Base-by-base conservation (phyloP, 2,888 invertebrate genomes). In the Trichopoda pennipes region DNA sequence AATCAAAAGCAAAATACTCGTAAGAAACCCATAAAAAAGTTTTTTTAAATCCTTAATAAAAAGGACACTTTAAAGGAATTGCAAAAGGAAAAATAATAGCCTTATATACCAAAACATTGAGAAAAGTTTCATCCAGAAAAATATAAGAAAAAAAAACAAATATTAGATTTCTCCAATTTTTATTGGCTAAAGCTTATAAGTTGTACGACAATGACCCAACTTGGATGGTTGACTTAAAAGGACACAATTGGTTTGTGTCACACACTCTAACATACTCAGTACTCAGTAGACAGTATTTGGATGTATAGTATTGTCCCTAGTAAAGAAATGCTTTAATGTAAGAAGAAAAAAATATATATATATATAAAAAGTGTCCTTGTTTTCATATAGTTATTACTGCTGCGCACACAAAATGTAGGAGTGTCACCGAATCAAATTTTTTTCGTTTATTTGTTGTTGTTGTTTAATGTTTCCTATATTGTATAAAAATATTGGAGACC, bases 181-280 rank as follows among this genome's bases (percentile, higher is more conserved):
- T 86, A 86, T 86, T 86, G 86, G 86, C 83, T 85, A 85, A 84
- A 86, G 85, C 85, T 85, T 85, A 84, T 83, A 80, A 85, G 85
- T 82, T 76, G 78, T 63, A 82, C 85, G 85, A 85, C 85, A 85
- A 85, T 86, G 86, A 85, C 86, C 85, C 83, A 85, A 84, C 85
- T 84, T 84, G 85, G 84, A 83, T 84, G 85, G 85, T 85, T 82
- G 82, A 80, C 79, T 79, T 72, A 79, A 81, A 85, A 83, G 85
- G 85, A 86, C 86, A 86, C 86, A 85, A 86, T 86, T 86, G 86
- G 86, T 86, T 86, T 86, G 85, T 86, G 84, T 83, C 84, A 84
- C 79, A 70, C 79, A 75, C 70, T 79, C 75, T 64, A 12, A 69
- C 28, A n/a, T 68, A 42, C 69, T 69, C 58, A 38, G 44, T 61